A percentile compares a stretch with the other conserved stretches of the same genome.
These are phyloP conservation scores for Drosophila picticornis DNA, from an alignment of 2,888 invertebrate species.

Conservation along the genomic window DNA sequence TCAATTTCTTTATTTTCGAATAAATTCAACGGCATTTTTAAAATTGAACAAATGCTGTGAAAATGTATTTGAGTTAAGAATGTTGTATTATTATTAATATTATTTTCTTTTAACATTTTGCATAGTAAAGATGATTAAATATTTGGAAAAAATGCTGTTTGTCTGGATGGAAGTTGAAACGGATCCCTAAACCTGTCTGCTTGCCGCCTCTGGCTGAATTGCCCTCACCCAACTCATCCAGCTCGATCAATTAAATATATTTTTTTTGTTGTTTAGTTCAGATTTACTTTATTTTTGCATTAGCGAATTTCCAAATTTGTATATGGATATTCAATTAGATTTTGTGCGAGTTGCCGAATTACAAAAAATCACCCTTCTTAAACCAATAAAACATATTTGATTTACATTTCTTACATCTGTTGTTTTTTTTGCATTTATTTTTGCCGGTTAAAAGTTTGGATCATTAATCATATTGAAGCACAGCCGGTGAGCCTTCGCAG, in stretches of 20 bases:
- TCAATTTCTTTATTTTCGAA: background rate
- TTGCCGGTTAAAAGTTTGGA: slow-evolving; percentile 16
- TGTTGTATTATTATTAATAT: too few species aligned
- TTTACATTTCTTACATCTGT: slow-evolving; percentile 23
- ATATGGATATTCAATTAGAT: background rate
- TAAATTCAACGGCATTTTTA: background rate
- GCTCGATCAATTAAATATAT: background rate
- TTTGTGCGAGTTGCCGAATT: background rate
- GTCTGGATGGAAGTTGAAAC: accelerated
- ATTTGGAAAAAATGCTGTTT: background rate
- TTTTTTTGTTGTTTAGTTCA: background rate
- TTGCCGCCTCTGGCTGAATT: background rate
- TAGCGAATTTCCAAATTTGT: background rate
- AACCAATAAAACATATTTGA: slow-evolving; percentile 1
- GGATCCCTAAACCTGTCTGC: background rate
- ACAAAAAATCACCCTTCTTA: background rate
- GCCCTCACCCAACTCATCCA: background rate
- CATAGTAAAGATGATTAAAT: background rate
- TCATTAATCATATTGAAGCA: slow-evolving; percentile 50
- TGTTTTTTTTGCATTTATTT: background rate
- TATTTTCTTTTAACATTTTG: background rate
- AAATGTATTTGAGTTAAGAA: background rate
- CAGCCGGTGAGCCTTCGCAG: slow-evolving; percentile 19
- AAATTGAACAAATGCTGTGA: background rate
- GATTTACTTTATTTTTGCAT: background rate